These are phyloP conservation scores for Coracias cyanogaster DNA, from an alignment of 2,797 vertebrate genomes.

Conservation along the genomic window DNA sequence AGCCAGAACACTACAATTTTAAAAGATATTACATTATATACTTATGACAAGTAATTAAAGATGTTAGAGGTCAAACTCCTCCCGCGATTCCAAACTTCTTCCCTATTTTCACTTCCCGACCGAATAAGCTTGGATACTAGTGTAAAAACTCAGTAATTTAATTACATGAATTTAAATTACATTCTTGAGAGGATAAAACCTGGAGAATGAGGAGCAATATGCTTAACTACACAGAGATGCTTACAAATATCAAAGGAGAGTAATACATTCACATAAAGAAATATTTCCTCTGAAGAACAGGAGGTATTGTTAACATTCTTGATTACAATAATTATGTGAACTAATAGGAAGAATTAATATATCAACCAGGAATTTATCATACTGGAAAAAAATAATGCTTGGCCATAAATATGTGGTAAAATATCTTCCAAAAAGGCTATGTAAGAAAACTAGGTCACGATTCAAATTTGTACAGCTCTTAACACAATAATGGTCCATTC, in stretches of 20 bases:
- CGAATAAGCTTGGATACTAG: neutral
- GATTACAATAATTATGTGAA: neutral
- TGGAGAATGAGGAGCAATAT: neutral
- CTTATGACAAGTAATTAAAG: neutral
- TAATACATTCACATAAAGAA: neutral
- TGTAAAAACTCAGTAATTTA: neutral
- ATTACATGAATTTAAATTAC: neutral
- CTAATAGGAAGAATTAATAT: neutral
- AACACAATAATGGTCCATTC: neutral
- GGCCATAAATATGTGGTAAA: neutral
- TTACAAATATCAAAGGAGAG: neutral
- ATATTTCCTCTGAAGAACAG: neutral
- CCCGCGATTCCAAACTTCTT: neutral
- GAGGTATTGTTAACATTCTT: neutral
- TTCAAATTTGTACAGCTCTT: neutral
- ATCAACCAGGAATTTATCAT: neutral
- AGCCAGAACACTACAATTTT: neutral
- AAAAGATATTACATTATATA: neutral
- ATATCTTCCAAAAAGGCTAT: neutral
- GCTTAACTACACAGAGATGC: neutral
- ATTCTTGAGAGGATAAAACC: neutral
- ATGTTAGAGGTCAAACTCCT: neutral
- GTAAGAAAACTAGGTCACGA: neutral
- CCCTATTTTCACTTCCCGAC: neutral
- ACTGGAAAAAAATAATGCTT: neutral